Conservation (phyloP, 2,888 invertebrate species). For the Tetropium fuscum region DNA sequence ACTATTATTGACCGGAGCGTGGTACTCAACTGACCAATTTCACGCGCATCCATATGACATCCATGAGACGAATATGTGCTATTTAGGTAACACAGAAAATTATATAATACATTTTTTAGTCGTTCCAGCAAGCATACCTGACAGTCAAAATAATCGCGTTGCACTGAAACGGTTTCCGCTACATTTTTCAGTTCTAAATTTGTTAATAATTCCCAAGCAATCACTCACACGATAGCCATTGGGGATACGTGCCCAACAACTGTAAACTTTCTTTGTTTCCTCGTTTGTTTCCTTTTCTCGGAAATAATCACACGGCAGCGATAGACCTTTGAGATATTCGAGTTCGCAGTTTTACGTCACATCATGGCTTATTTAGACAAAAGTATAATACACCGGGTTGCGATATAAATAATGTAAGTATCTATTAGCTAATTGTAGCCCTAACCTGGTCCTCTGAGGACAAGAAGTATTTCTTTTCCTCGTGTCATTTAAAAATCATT, state of each 20-base stretch:
- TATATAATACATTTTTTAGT: no score
- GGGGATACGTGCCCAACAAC: constrained; percentile 4
- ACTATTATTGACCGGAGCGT: no score
- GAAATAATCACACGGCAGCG: not conserved
- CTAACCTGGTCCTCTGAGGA: not conserved
- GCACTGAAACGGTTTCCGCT: not conserved
- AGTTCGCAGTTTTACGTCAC: not conserved
- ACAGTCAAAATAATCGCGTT: not conserved
- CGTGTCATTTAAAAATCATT: no score
- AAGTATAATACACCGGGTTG: not conserved
- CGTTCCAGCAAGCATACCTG: no score
- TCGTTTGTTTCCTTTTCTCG: not conserved
- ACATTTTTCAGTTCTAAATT: not conserved
- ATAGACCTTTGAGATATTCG: not conserved
- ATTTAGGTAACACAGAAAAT: no score
- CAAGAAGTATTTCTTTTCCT: no score
- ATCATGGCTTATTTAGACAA: constrained; percentile 4
- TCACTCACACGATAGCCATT: constrained; percentile 6
- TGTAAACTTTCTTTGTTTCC: constrained; percentile 6
- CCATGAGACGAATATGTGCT: no score
- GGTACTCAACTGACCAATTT: no score
- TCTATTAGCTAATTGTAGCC: not conserved
- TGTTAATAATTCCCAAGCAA: constrained; percentile 8
- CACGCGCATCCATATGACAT: no score
- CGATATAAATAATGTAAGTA: not conserved